Base-by-base conservation (phyloP, 2,888 invertebrate species). In the Stenichneumon culpator region DNA sequence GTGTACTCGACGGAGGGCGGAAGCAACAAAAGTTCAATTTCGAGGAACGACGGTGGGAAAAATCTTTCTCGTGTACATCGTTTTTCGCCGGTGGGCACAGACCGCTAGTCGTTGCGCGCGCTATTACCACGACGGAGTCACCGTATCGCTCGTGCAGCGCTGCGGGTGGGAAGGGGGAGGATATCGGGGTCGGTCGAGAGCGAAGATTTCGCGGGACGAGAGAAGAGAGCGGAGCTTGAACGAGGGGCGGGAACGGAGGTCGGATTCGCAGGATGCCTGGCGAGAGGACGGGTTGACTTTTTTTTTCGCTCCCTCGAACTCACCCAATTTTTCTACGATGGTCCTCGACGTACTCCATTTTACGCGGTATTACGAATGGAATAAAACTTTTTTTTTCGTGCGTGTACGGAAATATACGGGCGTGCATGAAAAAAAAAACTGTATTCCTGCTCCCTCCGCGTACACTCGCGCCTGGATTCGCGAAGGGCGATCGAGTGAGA, bases 21-120 rank as follows among this genome's bases (percentile, higher is more conserved):
- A 89, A 85, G 92, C 91, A 91, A 92, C 91, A 90, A 92, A 91
- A 92, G 91, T 92, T 93, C 92, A 92, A 93, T 92, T 92, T 91
- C 90, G 86, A 88, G 89, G 70, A 92, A 92, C 90, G 92, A 89
- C 90, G 87, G 77, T 82, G 44, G 85, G 88, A 91, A 84, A 90
- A 91, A 93, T 91, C 91, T 90, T 91, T 89, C 82, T 87, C 88
- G 86, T 86, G 89, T 90, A 89, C 90, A 88, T 88, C 86, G 87
- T 88, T 89, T 82, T 82, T 88, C 86, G 86, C 77, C 77, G 32
- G 72, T 32, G 60, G 73, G 77, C 79, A 78, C 84, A 83, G 83
- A 82, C 81, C 86, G 86, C 77, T 25, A 78, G 80, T 82, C 79
- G 52, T 87, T 81, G 69, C 11, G 78, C 9, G 44, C 50, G 63